Conservation (phyloP, 2,888 invertebrate species). For the Kryphioiulus occultus region DNA sequence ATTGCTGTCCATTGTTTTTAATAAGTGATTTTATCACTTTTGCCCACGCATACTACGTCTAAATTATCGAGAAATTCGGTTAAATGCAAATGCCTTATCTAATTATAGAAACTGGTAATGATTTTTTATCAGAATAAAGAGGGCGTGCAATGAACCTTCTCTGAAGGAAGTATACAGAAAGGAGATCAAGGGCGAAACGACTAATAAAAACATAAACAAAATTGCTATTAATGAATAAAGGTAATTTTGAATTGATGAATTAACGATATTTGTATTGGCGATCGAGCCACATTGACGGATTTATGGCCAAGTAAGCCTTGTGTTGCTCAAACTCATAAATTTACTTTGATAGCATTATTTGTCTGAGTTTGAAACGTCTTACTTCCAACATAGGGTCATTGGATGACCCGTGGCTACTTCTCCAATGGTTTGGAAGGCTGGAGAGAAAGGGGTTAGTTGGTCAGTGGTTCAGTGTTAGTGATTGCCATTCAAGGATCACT, state of each 20-base stretch:
- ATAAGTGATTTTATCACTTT: not conserved
- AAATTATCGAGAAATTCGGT: not conserved
- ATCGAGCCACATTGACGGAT: not conserved
- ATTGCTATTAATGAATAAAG: not conserved
- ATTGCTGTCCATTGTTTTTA: not conserved
- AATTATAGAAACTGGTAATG: constrained; percentile 9
- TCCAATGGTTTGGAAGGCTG: not conserved
- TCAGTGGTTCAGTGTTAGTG: constrained; percentile 8
- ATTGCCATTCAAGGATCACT: not conserved
- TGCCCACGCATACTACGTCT: not conserved
- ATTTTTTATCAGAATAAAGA: constrained; percentile 8
- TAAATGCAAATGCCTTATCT: not conserved
- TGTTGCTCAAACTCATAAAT: not conserved
- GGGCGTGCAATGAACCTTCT: constrained; percentile 17
- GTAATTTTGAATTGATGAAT: not conserved
- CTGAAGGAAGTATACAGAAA: constrained; percentile 17
- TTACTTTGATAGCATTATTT: not conserved
- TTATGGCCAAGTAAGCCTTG: not conserved
- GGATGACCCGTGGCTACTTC: not conserved
- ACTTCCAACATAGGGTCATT: not conserved
- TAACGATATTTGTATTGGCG: not conserved
- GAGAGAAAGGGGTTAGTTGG: constrained; percentile 23
- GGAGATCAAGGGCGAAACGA: not conserved
- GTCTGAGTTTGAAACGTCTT: not conserved
- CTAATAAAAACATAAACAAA: not conserved